These are phyloP conservation scores for Rhodinocichla rosea DNA, from an alignment of 2,113 vertebrate species.

Conservation along the genomic window DNA sequence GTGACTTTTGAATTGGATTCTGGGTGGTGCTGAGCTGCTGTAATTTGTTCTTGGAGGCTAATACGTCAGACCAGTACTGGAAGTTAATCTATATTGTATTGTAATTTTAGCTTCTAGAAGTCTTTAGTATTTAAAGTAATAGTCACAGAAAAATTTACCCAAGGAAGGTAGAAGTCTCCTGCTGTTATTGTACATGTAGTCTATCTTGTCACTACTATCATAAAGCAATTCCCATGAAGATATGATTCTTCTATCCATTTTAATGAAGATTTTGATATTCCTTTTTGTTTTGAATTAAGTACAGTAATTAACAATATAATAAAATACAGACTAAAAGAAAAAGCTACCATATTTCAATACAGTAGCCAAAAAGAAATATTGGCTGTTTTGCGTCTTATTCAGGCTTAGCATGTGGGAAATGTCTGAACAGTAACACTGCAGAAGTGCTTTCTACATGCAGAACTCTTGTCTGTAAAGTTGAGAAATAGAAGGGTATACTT, in stretches of 20 bases:
- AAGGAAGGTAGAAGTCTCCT: not conserved
- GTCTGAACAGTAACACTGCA: not conserved
- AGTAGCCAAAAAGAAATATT: not conserved
- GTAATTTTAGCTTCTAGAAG: not conserved
- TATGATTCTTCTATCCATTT: not conserved
- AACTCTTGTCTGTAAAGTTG: not conserved
- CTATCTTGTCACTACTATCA: not conserved
- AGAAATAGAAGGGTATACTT: not conserved
- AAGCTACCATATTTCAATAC: not conserved
- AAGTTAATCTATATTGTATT: not conserved
- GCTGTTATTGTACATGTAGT: not conserved
- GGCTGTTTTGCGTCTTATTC: not conserved
- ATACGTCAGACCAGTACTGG: not conserved
- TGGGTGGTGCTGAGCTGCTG: not conserved
- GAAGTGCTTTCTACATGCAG: not conserved
- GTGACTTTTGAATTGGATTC: not conserved
- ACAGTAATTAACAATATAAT: not conserved
- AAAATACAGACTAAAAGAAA: not conserved
- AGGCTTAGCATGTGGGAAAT: not conserved
- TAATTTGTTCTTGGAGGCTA: not conserved
- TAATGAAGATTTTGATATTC: not conserved
- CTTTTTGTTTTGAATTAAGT: not conserved
- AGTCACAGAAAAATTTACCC: not conserved
- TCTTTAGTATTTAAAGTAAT: not conserved
- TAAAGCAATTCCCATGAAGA: not conserved